Conservation (phyloP, 2,113 vertebrate species). For the Fregetta grallaria region DNA sequence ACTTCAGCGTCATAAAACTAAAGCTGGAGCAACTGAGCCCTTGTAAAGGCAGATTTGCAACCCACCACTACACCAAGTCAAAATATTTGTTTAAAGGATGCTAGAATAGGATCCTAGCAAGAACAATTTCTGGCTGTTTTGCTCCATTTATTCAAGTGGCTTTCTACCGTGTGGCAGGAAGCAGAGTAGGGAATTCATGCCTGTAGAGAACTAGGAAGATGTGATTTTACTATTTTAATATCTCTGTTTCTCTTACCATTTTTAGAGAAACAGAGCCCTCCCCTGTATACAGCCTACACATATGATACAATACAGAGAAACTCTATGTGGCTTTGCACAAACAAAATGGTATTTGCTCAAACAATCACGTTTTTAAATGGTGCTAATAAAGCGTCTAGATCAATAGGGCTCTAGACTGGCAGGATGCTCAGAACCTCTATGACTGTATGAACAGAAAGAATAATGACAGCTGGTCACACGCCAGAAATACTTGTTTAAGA, state of each 20-base stretch:
- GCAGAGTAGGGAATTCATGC: neutral
- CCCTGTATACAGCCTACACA: neutral
- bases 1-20: neutral
- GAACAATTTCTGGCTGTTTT: neutral
- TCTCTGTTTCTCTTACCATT: neutral
- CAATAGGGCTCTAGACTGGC: neutral
- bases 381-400: neutral
- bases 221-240: neutral
- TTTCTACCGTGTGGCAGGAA: neutral
- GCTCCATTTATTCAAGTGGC: neutral
- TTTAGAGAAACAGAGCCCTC: neutral
- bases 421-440: neutral
- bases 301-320: neutral
- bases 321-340: fast-evolving
- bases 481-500: neutral
- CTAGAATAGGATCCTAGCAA: neutral
- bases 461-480: neutral
- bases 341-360: neutral
- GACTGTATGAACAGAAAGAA: neutral
- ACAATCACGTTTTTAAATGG: fast-evolving
- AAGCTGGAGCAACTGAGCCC: neutral
- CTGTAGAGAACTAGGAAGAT: neutral
- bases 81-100: conserved; percentile 25
- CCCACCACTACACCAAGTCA: neutral
- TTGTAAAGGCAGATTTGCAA: conserved; percentile 18